phyloP scores from a whole-genome alignment of 2,113 vertebrate genomes.

The Ictidomys tridecemlineatus region DNA sequence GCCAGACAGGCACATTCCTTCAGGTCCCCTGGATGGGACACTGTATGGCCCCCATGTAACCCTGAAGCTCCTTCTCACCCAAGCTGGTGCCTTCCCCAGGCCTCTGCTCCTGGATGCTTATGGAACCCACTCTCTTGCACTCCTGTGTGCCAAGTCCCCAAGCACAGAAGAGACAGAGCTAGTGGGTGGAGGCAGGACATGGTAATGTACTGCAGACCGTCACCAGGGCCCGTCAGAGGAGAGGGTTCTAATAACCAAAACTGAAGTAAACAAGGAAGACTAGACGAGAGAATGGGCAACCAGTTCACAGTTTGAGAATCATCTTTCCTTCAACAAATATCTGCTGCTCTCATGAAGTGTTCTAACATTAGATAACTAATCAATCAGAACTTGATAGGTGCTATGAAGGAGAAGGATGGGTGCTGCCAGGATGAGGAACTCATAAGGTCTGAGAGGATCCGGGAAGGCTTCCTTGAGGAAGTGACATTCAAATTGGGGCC shows the following conservation, averaged over 20 bases:
- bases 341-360: neutral
- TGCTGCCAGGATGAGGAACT: neutral
- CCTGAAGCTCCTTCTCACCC: slow-evolving; percentile 11
- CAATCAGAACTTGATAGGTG: neutral
- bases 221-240: neutral
- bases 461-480: neutral
- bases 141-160: neutral
- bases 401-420: neutral
- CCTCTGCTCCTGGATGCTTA: neutral
- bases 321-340: slow-evolving; percentile 10
- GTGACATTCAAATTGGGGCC: neutral
- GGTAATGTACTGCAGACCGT: neutral
- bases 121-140: neutral
- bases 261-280: neutral
- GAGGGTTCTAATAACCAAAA: neutral
- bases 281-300: neutral
- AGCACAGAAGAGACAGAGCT: neutral
- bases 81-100: neutral
- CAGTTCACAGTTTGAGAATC: slow-evolving; percentile 17
- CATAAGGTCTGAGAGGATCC: neutral
- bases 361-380: neutral
- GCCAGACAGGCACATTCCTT: slow-evolving; percentile 59
- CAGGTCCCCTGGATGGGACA: neutral
- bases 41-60: neutral
- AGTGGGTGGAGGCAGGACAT: neutral